Conservation (phyloP, 2,888 invertebrate species). For the Morpho helenor region DNA sequence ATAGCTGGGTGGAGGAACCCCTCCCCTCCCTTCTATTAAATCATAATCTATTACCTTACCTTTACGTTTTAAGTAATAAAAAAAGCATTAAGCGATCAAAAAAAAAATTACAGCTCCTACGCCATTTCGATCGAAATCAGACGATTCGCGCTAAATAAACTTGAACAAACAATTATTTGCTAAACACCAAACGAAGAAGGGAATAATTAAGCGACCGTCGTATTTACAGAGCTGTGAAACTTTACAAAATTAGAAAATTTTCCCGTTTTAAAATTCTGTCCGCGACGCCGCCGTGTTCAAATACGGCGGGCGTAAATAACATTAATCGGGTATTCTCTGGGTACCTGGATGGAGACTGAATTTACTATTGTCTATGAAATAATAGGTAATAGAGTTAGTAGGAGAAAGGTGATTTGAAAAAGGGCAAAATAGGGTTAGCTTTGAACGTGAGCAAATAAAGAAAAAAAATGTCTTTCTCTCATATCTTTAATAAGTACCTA, state of each 20-base stretch:
- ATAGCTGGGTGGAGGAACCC: too few relatives aligned
- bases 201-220: conserved; percentile 22
- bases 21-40: too few relatives aligned
- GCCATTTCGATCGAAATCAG: too few relatives aligned
- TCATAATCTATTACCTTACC: too few relatives aligned
- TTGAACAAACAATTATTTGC: conserved; percentile 1
- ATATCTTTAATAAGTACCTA: too few relatives aligned
- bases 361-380: conserved; percentile 3
- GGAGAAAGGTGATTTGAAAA: neutral
- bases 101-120: too few relatives aligned
- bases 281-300: conserved; percentile 30
- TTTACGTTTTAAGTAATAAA: too few relatives aligned
- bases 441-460: too few relatives aligned
- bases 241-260: conserved; percentile 34
- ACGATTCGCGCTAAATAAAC: conserved; percentile 1
- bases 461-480: too few relatives aligned
- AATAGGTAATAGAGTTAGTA: neutral
- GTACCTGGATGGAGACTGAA: conserved; percentile 31
- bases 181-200: conserved; percentile 13
- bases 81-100: too few relatives aligned
- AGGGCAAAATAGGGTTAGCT: neutral
- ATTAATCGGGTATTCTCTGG: conserved; percentile 48
- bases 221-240: conserved; percentile 32
- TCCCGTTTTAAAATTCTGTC: conserved; percentile 37
- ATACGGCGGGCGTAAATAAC: conserved; percentile 39